Conservation (phyloP, 1,140 invertebrate species). For the Cryptotermes secundus region DNA sequence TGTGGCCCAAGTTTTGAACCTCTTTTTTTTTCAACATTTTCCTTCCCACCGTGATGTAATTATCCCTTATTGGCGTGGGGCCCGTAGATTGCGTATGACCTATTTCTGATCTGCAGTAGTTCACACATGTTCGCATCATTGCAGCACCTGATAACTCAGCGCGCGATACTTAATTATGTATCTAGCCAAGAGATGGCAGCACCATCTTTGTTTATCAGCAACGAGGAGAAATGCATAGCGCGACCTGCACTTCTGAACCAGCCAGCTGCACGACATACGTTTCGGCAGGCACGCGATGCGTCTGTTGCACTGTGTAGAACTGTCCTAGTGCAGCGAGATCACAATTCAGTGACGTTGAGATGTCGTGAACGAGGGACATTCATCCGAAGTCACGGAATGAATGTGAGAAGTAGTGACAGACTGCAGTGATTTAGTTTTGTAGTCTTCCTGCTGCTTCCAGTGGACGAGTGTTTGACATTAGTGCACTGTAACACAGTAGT, state of each 20-base stretch:
- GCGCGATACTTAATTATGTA: not conserved
- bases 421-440: too few species aligned
- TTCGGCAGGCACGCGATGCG: not conserved
- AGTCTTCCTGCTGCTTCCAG: too few species aligned
- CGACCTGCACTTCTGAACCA: not conserved
- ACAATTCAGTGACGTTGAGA: not conserved
- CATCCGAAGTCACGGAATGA: not conserved
- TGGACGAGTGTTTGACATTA: too few species aligned
- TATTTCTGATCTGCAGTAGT: not conserved
- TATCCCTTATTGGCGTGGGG: too few species aligned
- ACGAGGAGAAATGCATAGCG: not conserved
- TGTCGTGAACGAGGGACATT: not conserved
- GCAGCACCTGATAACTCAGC: not conserved
- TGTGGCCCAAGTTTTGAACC: too few species aligned
- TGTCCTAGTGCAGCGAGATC: not conserved
- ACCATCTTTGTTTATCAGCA: not conserved
- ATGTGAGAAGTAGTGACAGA: not conserved
- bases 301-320: not conserved
- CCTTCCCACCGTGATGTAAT: too few species aligned
- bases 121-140: not conserved
- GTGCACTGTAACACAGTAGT: too few species aligned
- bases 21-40: too few species aligned
- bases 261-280: not conserved
- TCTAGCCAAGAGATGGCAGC: not conserved
- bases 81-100: too few species aligned